phyloP scores from a whole-genome alignment of 1,140 invertebrate genomes.

The Bilobella aurantiaca region DNA sequence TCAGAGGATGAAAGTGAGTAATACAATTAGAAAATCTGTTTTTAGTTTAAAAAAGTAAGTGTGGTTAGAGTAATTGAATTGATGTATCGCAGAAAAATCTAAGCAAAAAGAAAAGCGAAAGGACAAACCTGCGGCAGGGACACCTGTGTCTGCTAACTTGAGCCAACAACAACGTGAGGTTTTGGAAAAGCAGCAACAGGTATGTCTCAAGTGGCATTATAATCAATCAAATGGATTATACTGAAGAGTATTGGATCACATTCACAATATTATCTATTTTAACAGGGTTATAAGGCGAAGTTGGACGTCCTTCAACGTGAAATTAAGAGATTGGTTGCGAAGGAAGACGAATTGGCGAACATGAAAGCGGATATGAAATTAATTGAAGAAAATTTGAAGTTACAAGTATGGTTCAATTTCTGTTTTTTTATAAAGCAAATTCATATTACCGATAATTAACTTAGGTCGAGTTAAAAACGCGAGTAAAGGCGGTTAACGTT shows the following conservation, averaged over 20 bases:
- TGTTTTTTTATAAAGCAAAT: constrained; percentile 7
- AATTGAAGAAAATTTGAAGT: constrained; percentile 14
- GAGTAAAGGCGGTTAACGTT: constrained; percentile 29
- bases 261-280: too few relatives aligned
- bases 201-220: too few relatives aligned
- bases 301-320: neutral
- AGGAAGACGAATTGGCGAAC: constrained; percentile 5
- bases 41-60: neutral
- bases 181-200: neutral
- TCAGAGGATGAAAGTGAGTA: neutral
- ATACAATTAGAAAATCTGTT: neutral
- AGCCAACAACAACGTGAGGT: neutral
- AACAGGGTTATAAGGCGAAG: neutral
- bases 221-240: too few relatives aligned
- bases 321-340: neutral
- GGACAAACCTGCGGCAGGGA: neutral
- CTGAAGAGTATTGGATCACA: too few relatives aligned
- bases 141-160: neutral
- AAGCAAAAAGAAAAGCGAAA: neutral
- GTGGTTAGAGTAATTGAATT: neutral
- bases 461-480: constrained; percentile 27
- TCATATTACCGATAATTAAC: neutral
- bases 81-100: neutral
- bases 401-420: constrained; percentile 29
- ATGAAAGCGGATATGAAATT: constrained; percentile 3